phyloP scores from a whole-genome alignment of 2,113 vertebrate species.

The Mastomys coucha region DNA sequence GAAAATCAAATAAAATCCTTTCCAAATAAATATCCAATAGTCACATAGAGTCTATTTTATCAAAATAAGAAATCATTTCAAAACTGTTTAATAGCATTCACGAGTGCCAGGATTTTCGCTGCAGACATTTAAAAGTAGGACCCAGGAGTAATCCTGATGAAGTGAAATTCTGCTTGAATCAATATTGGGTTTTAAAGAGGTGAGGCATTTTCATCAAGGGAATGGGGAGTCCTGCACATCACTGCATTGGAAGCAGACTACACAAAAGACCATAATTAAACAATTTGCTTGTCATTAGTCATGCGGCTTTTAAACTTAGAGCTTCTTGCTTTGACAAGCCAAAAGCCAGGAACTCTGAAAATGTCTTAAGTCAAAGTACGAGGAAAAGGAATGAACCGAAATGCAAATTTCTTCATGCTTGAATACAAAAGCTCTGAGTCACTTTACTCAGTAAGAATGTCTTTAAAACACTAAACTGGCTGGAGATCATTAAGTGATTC shows the following conservation, averaged over 20 bases:
- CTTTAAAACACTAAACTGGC: not conserved
- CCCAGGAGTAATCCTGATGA: conserved; percentile 42
- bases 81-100: conserved; percentile 52
- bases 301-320: conserved; percentile 68
- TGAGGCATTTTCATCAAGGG: conserved; percentile 62
- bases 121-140: conserved; percentile 48
- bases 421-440: conserved; percentile 3
- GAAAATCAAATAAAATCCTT: conserved; percentile 24
- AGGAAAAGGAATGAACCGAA: conserved; percentile 55
- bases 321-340: conserved; percentile 65
- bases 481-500: not conserved
- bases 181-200: conserved; percentile 64
- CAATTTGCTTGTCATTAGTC: conserved; percentile 76
- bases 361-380: conserved; percentile 68
- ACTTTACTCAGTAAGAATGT: conserved; percentile 30
- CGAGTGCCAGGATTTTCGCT: conserved; percentile 43
- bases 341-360: conserved; percentile 53
- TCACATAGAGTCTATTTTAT: not conserved
- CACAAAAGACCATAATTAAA: conserved; percentile 78
- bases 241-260: conserved; percentile 54
- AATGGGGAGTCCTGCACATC: conserved; percentile 52
- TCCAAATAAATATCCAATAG: conserved; percentile 26
- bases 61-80: conserved; percentile 42
- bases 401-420: conserved; percentile 51
- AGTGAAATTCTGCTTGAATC: conserved; percentile 62